phyloP scores from a whole-genome alignment of 2,113 vertebrate genomes.

The Lepisosteus oculatus region DNA sequence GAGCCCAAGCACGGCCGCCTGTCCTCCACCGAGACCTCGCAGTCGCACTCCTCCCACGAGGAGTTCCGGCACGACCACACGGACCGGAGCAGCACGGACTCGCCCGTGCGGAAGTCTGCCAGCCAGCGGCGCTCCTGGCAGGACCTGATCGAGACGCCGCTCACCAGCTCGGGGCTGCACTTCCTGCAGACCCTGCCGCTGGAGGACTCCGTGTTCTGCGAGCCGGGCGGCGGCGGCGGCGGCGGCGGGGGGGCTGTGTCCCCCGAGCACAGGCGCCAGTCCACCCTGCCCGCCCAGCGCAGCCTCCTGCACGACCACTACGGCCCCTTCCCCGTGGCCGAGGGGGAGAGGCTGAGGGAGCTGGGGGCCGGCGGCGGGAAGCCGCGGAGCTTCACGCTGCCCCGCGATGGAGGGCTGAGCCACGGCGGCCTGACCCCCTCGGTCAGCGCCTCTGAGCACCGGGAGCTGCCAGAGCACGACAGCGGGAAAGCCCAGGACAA shows the following conservation, averaged over 20 bases:
- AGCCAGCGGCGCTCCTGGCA: conserved; percentile 96
- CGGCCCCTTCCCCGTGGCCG: conserved; percentile 82
- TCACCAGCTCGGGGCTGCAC: conserved; percentile 93
- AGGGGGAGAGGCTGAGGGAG: conserved; percentile 69
- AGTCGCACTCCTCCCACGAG: conserved; percentile 93
- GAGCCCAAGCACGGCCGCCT: conserved; percentile 89
- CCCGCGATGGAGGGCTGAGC: conserved; percentile 87
- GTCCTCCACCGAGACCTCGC: conserved; percentile 93
- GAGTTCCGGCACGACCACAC: conserved; percentile 87
- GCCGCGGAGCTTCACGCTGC: conserved; percentile 93
- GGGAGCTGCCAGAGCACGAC: conserved; percentile 70
- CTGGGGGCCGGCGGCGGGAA: conserved; percentile 75
- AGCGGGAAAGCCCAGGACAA: conserved; percentile 67
- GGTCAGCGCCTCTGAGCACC: conserved; percentile 66
- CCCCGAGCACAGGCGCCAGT: conserved; percentile 85
- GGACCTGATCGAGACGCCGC: conserved; percentile 94
- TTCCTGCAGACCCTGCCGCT: conserved; percentile 92
- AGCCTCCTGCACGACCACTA: conserved; percentile 91
- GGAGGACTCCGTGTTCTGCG: conserved; percentile 92
- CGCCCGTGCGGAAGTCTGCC: conserved; percentile 85
- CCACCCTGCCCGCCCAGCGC: conserved; percentile 90
- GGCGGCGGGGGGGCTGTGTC: conserved; percentile 54
- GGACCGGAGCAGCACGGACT: conserved; percentile 76
- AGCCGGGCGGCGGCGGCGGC: conserved; percentile 59
- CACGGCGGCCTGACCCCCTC: conserved; percentile 82